Base-by-base conservation (phyloP, 2,888 invertebrate genomes). In the Ethmia dodecea region DNA sequence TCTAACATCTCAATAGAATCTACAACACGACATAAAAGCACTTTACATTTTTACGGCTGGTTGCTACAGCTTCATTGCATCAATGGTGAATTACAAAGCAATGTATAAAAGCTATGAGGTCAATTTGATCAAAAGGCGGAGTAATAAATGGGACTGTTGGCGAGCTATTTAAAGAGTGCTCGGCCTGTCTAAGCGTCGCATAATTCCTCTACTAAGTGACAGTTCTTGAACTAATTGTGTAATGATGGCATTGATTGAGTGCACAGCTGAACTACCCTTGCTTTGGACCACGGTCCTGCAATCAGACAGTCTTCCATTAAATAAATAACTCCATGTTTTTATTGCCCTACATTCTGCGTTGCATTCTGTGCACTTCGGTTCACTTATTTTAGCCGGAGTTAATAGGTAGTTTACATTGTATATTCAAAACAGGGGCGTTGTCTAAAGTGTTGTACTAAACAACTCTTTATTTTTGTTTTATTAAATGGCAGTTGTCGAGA, bases 391-490 rank as follows among this genome's bases (percentile, higher is more conserved):
- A 26, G 28, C 37, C 20, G 32, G 33, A 36, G 31, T 31, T 51
- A 45, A 52, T n/a, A n/a, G 49, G 58, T 57, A 51, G 49, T 54
- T 59, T 51, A 58, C 55, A 52, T 50, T 52, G 37, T 41, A 47
- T 43, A 52, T 26, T 26, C 26, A 6, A n/a, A 10, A 11, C 10
- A 5, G 11, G 11, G 26, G 26, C 26, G 26, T 49, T 42, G 43
- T 42, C 55, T 67, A 63, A 70, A 64, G 63, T 69, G 67, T 71
- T 65, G 56, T 51, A 50, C 50, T 54, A 59, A 64, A 55, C 47
- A 41, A 48, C 51, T 55, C 60, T 67, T 77, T 75, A 70, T 69
- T 76, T 71, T 56, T 57, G 51, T 65, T 67, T 61, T 66, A 54
- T 55, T n/a, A n/a, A n/a, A 55, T 49, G 61, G 35, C 35, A 34